Evolutionary conservation across 2,797 vertebrate genomes (phyloP), one percentile per base, ranked within the genome.

Genomic region (Somateria mollissima): DNA sequence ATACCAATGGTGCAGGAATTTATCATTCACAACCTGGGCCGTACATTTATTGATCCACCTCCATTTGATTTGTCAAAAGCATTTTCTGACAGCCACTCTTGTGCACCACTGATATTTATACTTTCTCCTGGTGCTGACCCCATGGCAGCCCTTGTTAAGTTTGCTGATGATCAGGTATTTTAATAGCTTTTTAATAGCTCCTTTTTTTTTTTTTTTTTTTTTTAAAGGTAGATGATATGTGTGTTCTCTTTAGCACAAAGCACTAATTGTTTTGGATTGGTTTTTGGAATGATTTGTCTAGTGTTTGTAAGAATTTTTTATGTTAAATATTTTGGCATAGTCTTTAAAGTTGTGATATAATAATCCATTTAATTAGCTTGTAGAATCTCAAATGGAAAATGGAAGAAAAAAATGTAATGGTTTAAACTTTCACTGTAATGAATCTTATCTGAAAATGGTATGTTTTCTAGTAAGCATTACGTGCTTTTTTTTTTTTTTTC

Each of bases 1-100:
- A 97, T 99, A 95, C 98, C 98, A 39, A 98, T 98, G 98, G 95
- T 99, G 74, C 98, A 99, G 90, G 98, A 99, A 77, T 99, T 98
- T 96, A 98, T 99, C 51, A 97, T 76, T 39, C 72, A 66, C 74
- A 98, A 96, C 79, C 84, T 99, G 96, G 98, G 99, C 3, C 98
- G 89, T 25, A 78, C 87, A 25, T 99, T 99, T 96, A 98, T 99
- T 34, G 98, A 99, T 91, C 98, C 98, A 1, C 98, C 98, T 16
- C 98, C 99, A 27, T 99, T 99, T 92, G 98, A 99, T 95, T 94
- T 99, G 87, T 97, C 98, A 36, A 98, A 98, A 51, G 98, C 98
- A 3, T 99, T 99, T 93, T 95, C 76, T 56, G 99, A 99, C 78
- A 99, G 99, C 84, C 98, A 99, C 89, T 99, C 98, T 94, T 99